Percentiles rank a stretch among this genome's conserved stretches.
Evolutionary conservation across 2,888 invertebrate genomes (phyloP).

Genomic region (Lapara coniferarum): DNA sequence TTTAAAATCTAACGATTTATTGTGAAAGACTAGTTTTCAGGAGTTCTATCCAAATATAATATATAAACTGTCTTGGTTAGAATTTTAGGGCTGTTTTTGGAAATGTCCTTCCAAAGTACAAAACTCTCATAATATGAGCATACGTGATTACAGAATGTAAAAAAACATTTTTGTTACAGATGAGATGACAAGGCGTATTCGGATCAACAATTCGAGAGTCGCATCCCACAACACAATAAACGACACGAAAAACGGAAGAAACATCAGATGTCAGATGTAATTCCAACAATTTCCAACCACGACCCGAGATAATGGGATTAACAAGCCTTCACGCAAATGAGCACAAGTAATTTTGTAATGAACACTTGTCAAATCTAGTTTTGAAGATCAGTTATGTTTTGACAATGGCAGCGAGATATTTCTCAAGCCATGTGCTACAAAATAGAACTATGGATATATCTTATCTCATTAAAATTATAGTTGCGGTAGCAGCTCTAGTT

Average conservation of each 20-base stretch:
- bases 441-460: constrained; percentile 36
- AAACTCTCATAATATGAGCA: not conserved
- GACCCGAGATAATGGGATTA: constrained; percentile 58
- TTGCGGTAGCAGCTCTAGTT: constrained; percentile 58
- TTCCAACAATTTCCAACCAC: constrained; percentile 52
- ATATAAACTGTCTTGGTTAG: too few relatives aligned
- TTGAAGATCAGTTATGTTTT: constrained; percentile 23
- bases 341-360: constrained; percentile 26
- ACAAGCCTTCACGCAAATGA: constrained; percentile 37
- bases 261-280: constrained; percentile 27
- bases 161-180: constrained; percentile 50
- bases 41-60: too few relatives aligned
- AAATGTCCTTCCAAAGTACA: too few relatives aligned
- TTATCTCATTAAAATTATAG: constrained; percentile 49
- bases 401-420: constrained; percentile 37
- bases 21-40: too few relatives aligned
- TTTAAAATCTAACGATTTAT: too few relatives aligned
- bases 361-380: constrained; percentile 1
- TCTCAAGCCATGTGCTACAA: constrained; percentile 42
- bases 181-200: constrained; percentile 43
- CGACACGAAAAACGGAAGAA: constrained; percentile 36
- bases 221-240: constrained; percentile 35
- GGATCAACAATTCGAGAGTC: constrained; percentile 37
- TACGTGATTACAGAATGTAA: constrained; percentile 5
- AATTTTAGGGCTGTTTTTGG: too few relatives aligned